phyloP scores from a whole-genome alignment of 2,797 vertebrate genomes.

The Helostoma temminkii region DNA sequence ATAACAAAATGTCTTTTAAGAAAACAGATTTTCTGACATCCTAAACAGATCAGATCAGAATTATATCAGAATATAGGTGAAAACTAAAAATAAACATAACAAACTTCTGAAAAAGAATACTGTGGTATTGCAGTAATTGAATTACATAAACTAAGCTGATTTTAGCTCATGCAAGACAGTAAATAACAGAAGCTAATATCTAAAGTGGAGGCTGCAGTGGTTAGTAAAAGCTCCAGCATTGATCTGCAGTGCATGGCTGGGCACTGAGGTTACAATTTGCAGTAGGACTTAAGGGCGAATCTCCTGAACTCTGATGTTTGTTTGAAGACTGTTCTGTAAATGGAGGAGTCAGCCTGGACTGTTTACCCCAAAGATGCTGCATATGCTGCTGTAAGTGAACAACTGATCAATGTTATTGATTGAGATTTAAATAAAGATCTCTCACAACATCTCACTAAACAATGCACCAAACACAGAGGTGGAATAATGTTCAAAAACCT shows the following conservation, averaged over 20 bases:
- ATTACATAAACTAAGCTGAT: not conserved
- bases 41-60: not conserved
- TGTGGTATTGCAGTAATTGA: not conserved
- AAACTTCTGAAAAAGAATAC: not conserved
- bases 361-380: slow-evolving; percentile 3
- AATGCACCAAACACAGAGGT: not conserved
- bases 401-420: slow-evolving; percentile 40
- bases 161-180: not conserved
- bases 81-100: not conserved
- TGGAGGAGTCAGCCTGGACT: slow-evolving; percentile 3
- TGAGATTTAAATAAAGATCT: slow-evolving; percentile 8
- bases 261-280: slow-evolving; percentile 21
- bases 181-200: slow-evolving; percentile 3
- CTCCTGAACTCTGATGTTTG: slow-evolving; percentile 18
- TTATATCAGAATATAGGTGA: not conserved
- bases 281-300: slow-evolving; percentile 8
- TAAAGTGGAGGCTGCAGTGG: slow-evolving; percentile 11
- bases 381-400: slow-evolving; percentile 16
- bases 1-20: not conserved
- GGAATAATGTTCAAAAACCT: not conserved
- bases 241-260: slow-evolving; percentile 39
- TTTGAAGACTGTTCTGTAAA: slow-evolving; percentile 9
- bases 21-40: too few relatives aligned
- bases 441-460: not conserved
- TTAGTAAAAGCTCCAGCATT: slow-evolving; percentile 38